A percentile compares a stretch with the other conserved stretches of the same genome.
Evolutionary conservation across 2,113 vertebrate genomes (phyloP).

Genomic region (Calidris pygmaea): DNA sequence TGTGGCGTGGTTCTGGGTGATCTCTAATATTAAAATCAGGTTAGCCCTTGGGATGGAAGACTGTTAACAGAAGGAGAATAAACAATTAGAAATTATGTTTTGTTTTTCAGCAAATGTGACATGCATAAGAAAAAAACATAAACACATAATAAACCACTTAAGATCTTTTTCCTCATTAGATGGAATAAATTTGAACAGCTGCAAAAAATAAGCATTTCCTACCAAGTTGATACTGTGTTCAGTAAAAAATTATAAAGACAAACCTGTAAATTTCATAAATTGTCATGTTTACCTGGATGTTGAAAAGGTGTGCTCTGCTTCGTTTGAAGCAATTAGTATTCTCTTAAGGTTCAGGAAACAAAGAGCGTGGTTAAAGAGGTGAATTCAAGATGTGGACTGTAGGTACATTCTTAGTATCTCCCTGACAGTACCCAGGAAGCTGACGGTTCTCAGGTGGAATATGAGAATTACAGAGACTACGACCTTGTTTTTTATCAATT

Average conservation of each 20-base stretch:
- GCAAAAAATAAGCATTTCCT: neutral
- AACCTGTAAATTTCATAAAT: neutral
- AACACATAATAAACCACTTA: neutral
- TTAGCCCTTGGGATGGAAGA: neutral
- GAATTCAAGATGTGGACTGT: neutral
- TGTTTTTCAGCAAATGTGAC: neutral
- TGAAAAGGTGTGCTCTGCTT: neutral
- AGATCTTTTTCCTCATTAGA: neutral
- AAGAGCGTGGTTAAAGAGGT: neutral
- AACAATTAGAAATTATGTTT: neutral
- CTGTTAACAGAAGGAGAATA: neutral
- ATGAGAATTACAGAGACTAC: rapidly evolving
- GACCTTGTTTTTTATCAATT: neutral
- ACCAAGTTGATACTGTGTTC: neutral
- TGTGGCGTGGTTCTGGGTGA: neutral
- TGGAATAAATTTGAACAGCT: neutral
- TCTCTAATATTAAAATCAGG: neutral
- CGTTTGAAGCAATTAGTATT: neutral
- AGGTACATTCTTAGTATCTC: neutral
- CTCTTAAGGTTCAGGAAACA: neutral
- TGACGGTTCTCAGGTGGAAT: neutral
- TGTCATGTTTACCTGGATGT: neutral
- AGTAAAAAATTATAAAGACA: neutral
- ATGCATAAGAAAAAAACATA: neutral
- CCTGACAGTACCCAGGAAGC: neutral